A percentile compares a stretch with the other conserved stretches of the same genome.
Evolutionary conservation across 2,113 vertebrate species (phyloP).

Genomic region (Synodontis membranacea): DNA sequence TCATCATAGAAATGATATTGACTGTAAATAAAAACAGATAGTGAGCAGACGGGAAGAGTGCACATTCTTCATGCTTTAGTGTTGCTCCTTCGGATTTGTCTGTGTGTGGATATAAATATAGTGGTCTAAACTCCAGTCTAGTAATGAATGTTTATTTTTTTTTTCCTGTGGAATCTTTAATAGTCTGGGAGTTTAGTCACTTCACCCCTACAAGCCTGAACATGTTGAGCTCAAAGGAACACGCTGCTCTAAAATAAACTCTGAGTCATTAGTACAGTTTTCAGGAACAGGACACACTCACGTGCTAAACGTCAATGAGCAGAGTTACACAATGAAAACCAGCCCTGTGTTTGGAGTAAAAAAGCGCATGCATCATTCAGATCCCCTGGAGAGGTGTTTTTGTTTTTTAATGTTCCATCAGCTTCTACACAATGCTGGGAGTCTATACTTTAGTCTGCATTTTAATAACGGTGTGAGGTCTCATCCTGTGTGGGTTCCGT

Average conservation of each 20-base stretch:
- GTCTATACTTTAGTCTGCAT: background rate
- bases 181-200: conserved; percentile 24
- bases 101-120: background rate
- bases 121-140: background rate
- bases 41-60: background rate
- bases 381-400: background rate
- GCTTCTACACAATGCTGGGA: background rate
- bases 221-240: conserved; percentile 56
- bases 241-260: conserved; percentile 44
- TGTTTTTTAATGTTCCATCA: background rate
- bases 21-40: background rate
- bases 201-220: conserved; percentile 52
- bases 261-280: conserved; percentile 46
- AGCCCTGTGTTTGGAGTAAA: too few species aligned
- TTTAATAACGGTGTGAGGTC: background rate
- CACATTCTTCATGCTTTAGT: too few species aligned
- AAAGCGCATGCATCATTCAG: background rate
- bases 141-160: background rate
- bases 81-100: too few species aligned
- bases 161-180: background rate
- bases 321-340: background rate
- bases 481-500: background rate
- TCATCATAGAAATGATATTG: background rate
- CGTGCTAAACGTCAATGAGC: background rate
- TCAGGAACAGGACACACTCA: background rate